Evolutionary conservation across 2,888 invertebrate genomes (phyloP).

Genomic region (Zelleria hepariella): DNA sequence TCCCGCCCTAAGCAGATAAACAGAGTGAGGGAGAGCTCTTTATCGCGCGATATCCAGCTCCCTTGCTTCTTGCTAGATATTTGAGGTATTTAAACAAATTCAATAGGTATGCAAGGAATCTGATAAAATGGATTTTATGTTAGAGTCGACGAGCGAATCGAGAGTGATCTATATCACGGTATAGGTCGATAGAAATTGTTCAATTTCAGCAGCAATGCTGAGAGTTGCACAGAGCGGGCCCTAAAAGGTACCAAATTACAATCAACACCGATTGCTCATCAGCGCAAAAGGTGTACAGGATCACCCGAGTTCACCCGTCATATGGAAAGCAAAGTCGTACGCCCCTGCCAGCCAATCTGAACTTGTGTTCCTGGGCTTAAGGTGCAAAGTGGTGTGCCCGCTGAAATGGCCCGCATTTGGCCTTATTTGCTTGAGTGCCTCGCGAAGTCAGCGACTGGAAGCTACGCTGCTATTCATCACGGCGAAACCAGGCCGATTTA

Average conservation of each 20-base stretch:
- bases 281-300: background rate
- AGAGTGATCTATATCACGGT: too few relatives aligned
- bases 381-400: background rate
- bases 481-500: slow-evolving; percentile 4
- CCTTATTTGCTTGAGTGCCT: background rate
- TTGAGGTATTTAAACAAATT: too few relatives aligned
- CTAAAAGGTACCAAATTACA: background rate
- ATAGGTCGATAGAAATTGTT: too few relatives aligned
- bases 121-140: too few relatives aligned
- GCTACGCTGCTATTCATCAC: slow-evolving; percentile 2
- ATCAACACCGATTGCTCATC: background rate
- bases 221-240: too few relatives aligned
- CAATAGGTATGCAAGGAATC: too few relatives aligned
- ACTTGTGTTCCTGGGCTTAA: background rate
- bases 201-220: too few relatives aligned
- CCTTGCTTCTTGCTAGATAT: too few relatives aligned
- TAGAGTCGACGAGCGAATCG: too few relatives aligned
- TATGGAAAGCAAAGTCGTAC: background rate
- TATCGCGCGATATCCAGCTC: too few relatives aligned
- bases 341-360: background rate
- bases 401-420: background rate
- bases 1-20: too few relatives aligned
- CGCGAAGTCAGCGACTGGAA: slow-evolving; percentile 3
- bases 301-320: background rate
- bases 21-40: too few relatives aligned